Evolutionary conservation across 2,888 invertebrate genomes (phyloP), one percentile per base, ranked within the genome.

Genomic region (Tiliacea citrago): DNA sequence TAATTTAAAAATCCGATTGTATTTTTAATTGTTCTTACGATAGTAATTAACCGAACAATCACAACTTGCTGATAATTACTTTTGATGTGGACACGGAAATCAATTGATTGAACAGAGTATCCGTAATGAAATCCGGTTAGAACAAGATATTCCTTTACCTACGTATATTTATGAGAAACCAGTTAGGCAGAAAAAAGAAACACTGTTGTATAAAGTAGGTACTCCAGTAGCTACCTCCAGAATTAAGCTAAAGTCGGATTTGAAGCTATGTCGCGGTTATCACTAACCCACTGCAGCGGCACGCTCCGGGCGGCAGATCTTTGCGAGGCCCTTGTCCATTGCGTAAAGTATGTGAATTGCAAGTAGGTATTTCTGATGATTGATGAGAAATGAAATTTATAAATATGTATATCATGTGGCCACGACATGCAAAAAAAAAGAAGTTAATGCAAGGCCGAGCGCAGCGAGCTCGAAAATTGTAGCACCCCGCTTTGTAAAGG

Each of bases 41-140:
- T 8, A 68, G 35, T 73, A 53, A 49, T 82, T 67, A 69, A 81
- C 68, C 51, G 60, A 68, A 81, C 68, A 75, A 79, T 83, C 57
- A 49, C 53, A 58, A 55, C 18, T 68, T 39, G 47, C 21, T 51
- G 35, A 10, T 77, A 75, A 83, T 79, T 79, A 47, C 61, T 55
- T 51, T 61, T 53, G 24, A 69, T 49, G 66, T 61, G 12, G 68
- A 67, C 24, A 69, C 63, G 84, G 75, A 80, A 75, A 67, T 75
- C 68, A 60, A 21, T 57, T 70, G 24, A 65, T 68, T 69, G 47
- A 49, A 39, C 6, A 0, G 42, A 35, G 13, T 79, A 68, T 81
- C 65, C 68, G 72, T 29, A 24, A 78, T 35, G 0, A 62, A 24
- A 68, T 75, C 82, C 76, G 75, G 49, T 24, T 75, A 12, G 9